Evolutionary conservation across 1,140 invertebrate species (phyloP), one percentile per base, ranked within the genome.

Genomic region (Caenorhabditis tropicalis): DNA sequence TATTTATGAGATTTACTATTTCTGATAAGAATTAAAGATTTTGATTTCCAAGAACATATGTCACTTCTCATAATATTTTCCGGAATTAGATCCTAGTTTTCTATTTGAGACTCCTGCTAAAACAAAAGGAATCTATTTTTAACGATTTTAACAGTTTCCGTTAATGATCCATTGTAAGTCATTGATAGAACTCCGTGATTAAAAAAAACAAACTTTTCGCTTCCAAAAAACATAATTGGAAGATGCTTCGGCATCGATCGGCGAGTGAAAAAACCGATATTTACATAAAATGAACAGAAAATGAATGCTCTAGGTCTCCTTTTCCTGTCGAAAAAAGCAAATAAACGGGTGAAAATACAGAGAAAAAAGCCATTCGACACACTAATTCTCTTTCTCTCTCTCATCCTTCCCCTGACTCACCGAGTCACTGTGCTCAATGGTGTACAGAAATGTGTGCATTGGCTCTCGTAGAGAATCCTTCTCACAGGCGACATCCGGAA

Each of bases 331-430:
- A 31, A 74, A 74, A 74, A 43, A 36, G 36, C 43, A 74, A 74
- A 33, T 43, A n/a, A 74, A 16, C 36, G 9, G 36, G 36, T 39
- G 19, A 74, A 74, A 43, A 74, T 74, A 74, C 65, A 74, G 65
- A 74, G 65, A 74, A 46, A n/a, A 74, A 74, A 74, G 65, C 65
- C 36, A 74, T 43, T 74, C 36, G 65, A 74, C 65, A 74, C 65
- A 74, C 65, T 74, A 21, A 56, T 56, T 56, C 24, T 74, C 36
- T 74, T n/a, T 65, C 4, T 65, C 16, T 74, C 33, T 74, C 36
- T 46, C n/a, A 4, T 27, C 6, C 10, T 7, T 31, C 65, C 21
- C 24, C 36, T 74, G 36, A 46, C 65, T 74, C 65, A 74, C 19
- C 27, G 36, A 21, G 15, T 56, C 53, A 27, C 65, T 27, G 65